A percentile compares a stretch with the other conserved stretches of the same genome.
Evolutionary conservation across 2,113 vertebrate genomes (phyloP).

Genomic region (Microtus ochrogaster): DNA sequence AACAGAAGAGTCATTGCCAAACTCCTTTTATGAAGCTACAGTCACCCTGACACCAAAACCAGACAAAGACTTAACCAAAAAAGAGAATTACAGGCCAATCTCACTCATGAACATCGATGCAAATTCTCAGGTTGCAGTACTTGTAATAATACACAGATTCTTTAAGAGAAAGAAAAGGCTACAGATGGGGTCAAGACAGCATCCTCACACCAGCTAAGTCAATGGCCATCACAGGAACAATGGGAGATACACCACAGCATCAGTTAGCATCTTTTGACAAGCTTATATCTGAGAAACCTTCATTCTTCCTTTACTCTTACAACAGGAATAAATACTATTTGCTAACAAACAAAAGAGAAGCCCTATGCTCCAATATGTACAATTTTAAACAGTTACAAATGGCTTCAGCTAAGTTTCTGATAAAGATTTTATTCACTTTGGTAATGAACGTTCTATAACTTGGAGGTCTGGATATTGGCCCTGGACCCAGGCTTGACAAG

Average conservation of each 20-base stretch:
- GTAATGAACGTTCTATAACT: conserved; percentile 20
- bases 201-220: not conserved
- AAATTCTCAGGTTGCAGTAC: not conserved
- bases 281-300: conserved; percentile 9
- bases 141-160: not conserved
- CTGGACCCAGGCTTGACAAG: not conserved
- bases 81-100: too few species aligned
- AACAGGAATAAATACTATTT: conserved; percentile 42
- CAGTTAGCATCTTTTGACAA: conserved; percentile 23
- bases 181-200: not conserved
- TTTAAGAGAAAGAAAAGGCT: conserved; percentile 16
- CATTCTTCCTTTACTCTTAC: conserved; percentile 19
- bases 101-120: too few species aligned
- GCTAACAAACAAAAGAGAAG: not conserved
- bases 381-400: conserved; percentile 21
- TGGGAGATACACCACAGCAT: not conserved
- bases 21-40: too few species aligned
- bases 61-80: too few species aligned
- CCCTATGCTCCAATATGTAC: not conserved
- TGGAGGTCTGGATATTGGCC: not conserved
- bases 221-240: conserved; percentile 8
- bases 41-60: too few species aligned
- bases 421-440: conserved; percentile 43
- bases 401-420: not conserved
- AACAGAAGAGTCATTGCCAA: too few species aligned